These are phyloP conservation scores for Romanogobio albipinnatus DNA, from an alignment of 2,113 vertebrate species.

Conservation along the genomic window DNA sequence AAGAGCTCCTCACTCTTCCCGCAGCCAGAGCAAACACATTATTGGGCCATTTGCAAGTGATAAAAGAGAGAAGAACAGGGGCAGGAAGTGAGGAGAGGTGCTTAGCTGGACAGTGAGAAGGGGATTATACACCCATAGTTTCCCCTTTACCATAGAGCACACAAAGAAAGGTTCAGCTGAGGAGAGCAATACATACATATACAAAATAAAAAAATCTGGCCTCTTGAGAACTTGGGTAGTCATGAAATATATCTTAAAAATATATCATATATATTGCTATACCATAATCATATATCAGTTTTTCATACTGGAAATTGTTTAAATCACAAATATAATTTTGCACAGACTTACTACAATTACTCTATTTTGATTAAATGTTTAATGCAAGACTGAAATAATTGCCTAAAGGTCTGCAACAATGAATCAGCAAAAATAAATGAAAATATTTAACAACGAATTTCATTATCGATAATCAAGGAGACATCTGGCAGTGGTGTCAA, in stretches of 20 bases:
- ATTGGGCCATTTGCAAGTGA: slow-evolving; percentile 80
- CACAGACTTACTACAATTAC: neutral
- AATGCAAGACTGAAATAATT: slow-evolving; percentile 11
- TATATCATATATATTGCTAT: neutral
- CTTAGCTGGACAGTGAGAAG: slow-evolving; percentile 72
- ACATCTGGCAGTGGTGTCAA: neutral
- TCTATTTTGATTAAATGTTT: neutral
- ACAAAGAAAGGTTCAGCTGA: slow-evolving; percentile 69
- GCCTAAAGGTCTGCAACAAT: neutral
- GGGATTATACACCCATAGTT: slow-evolving; percentile 75
- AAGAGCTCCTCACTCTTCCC: slow-evolving; percentile 72
- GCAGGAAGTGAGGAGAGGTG: slow-evolving; percentile 75
- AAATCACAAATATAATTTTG: neutral
- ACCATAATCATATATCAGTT: neutral
- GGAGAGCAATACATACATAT: slow-evolving; percentile 65
- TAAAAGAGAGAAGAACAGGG: slow-evolving; percentile 53
- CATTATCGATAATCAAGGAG: neutral
- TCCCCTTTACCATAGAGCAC: slow-evolving; percentile 65
- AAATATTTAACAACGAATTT: neutral
- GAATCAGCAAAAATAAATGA: neutral
- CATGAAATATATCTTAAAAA: neutral
- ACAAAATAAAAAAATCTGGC: neutral
- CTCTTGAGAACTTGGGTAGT: neutral
- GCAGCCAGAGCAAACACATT: slow-evolving; percentile 79
- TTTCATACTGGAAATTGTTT: neutral